Percentiles rank a stretch among this genome's conserved stretches.
Conservation (phyloP, 2,888 invertebrate genomes). For the Sphaerophoria rueppellii region DNA sequence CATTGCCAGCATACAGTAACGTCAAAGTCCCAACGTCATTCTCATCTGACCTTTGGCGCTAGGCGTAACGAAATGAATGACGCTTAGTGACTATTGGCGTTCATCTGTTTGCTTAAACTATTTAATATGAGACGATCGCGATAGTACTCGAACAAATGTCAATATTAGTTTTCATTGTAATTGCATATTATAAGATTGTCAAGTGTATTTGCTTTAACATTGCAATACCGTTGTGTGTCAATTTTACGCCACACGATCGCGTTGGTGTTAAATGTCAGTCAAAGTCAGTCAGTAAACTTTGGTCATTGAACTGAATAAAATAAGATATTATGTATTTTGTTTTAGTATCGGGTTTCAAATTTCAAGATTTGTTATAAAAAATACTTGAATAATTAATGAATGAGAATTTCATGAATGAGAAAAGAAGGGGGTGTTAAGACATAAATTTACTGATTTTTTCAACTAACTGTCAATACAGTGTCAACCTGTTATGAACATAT, state of each 20-base stretch:
- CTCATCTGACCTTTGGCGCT: slow-evolving; percentile 50
- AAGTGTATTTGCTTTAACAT: background rate
- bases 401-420: slow-evolving; percentile 1
- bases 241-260: slow-evolving; percentile 4
- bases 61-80: background rate
- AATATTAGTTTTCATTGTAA: slow-evolving; percentile 62
- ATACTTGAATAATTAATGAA: background rate
- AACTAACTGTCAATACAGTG: background rate
- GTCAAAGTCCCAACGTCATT: slow-evolving; percentile 27
- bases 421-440: background rate
- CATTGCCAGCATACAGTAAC: background rate
- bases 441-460: too few relatives aligned
- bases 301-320: slow-evolving; percentile 60
- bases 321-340: background rate
- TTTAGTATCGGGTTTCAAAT: slow-evolving; percentile 15
- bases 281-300: slow-evolving; percentile 69
- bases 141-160: slow-evolving; percentile 51
- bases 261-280: slow-evolving; percentile 64
- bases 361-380: background rate
- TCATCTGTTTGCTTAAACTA: slow-evolving; percentile 49
- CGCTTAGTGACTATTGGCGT: slow-evolving; percentile 9
- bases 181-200: slow-evolving; percentile 59
- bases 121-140: slow-evolving; percentile 46
- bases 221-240: slow-evolving; percentile 18
- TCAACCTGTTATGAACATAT: too few relatives aligned